These are phyloP conservation scores for Thaumatotibia leucotreta DNA, from an alignment of 1,140 invertebrate species.

Conservation along the genomic window DNA sequence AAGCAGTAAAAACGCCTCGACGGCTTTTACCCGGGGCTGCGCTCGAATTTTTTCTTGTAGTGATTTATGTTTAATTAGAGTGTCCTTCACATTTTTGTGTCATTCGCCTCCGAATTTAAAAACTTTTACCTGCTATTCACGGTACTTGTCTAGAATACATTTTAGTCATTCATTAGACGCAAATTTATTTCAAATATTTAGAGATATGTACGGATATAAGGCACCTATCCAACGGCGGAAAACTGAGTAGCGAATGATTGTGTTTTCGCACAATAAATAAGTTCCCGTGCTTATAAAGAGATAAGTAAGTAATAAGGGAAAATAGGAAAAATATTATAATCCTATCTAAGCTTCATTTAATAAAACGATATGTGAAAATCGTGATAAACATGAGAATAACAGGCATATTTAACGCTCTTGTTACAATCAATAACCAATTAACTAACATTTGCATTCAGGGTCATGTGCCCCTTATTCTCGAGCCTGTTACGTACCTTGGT, in stretches of 20 bases:
- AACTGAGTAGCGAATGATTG: no score
- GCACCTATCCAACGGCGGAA: no score
- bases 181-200: no score
- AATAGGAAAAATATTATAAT: no score
- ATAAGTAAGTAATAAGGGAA: no score
- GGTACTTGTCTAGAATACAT: not conserved
- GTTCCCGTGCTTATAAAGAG: no score
- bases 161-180: no score
- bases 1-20: slow-evolving; percentile 44
- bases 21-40: slow-evolving; percentile 35
- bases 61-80: slow-evolving; percentile 67
- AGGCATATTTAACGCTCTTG: not conserved
- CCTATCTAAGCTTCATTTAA: no score
- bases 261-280: no score
- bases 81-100: slow-evolving; percentile 41
- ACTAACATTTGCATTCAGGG: not conserved
- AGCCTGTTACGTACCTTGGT: not conserved
- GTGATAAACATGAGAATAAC: not conserved
- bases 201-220: no score
- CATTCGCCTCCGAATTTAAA: slow-evolving; percentile 25
- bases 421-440: not conserved
- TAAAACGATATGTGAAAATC: not conserved
- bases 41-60: slow-evolving; percentile 39
- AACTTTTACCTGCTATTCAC: slow-evolving; percentile 24
- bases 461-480: not conserved